Conservation (phyloP, 2,888 invertebrate species). For the Mythimna pallens region DNA sequence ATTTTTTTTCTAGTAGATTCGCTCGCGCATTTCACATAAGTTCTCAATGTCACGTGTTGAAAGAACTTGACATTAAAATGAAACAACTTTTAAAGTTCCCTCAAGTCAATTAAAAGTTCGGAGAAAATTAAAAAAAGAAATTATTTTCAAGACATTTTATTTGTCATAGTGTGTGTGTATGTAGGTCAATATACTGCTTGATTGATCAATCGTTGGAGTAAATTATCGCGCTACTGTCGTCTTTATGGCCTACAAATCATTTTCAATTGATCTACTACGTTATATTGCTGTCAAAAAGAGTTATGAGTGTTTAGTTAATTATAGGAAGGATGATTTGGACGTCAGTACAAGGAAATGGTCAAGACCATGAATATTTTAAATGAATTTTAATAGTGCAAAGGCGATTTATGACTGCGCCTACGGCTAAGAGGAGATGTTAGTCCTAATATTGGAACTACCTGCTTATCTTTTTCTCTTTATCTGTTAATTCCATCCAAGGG, state of each 20-base stretch:
- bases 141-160: slow-evolving; percentile 36
- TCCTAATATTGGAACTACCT: too few species aligned
- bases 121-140: slow-evolving; percentile 53
- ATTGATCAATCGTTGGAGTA: slow-evolving; percentile 47
- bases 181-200: slow-evolving; percentile 14
- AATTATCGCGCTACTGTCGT: slow-evolving; percentile 45
- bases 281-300: slow-evolving; percentile 41
- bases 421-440: too few species aligned
- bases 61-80: slow-evolving; percentile 46
- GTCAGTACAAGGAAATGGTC: not conserved
- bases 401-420: too few species aligned
- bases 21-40: slow-evolving; percentile 9
- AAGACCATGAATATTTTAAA: slow-evolving; percentile 9
- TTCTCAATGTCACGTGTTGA: slow-evolving; percentile 46
- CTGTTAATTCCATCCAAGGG: too few species aligned
- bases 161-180: slow-evolving; percentile 13
- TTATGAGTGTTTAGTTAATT: slow-evolving; percentile 32
- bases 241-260: slow-evolving; percentile 56
- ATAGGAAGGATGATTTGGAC: slow-evolving; percentile 21
- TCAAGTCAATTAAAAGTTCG: slow-evolving; percentile 64
- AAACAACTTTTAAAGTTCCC: slow-evolving; percentile 62
- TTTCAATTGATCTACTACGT: slow-evolving; percentile 50
- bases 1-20: not conserved
- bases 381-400: too few species aligned
- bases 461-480: too few species aligned